phyloP scores from a whole-genome alignment of 1,140 invertebrate genomes.

The Portunus trituberculatus region DNA sequence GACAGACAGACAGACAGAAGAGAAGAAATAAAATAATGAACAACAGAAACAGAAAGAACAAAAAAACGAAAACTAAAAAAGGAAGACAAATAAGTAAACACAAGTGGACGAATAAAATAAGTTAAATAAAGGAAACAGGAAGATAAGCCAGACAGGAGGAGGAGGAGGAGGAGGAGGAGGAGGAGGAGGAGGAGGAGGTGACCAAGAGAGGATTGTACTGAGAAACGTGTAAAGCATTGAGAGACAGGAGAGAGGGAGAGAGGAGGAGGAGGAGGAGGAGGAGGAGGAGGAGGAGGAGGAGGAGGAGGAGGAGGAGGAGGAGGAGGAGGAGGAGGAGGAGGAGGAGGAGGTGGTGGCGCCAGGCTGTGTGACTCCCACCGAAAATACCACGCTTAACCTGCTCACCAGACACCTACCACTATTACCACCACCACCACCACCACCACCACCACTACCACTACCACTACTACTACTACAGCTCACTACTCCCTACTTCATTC shows the following conservation, averaged over 20 bases:
- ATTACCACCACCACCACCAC: too few species aligned
- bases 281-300: slow-evolving; percentile 23
- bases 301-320: not conserved
- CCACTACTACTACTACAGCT: slow-evolving; percentile 17
- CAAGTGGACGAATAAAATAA: not conserved
- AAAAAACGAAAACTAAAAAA: not conserved
- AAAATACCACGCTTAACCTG: too few species aligned
- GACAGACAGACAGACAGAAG: slow-evolving; percentile 22
- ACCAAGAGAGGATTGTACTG: not conserved
- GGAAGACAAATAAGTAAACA: not conserved
- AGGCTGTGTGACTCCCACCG: too few species aligned
- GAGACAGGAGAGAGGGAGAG: not conserved
- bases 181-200: not conserved
- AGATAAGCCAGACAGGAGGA: not conserved
- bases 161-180: not conserved
- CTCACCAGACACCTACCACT: too few species aligned
- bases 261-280: slow-evolving; percentile 28
- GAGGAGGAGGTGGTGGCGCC: too few species aligned
- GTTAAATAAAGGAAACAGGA: too few species aligned
- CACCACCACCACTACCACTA: not conserved
- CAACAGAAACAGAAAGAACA: not conserved
- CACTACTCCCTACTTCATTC: not conserved
- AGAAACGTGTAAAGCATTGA: not conserved
- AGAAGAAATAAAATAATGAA: not conserved
- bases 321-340: not conserved